Evolutionary conservation across 2,113 vertebrate genomes (phyloP), one percentile per base, ranked within the genome.

Genomic region (Phalacrocorax carbo): DNA sequence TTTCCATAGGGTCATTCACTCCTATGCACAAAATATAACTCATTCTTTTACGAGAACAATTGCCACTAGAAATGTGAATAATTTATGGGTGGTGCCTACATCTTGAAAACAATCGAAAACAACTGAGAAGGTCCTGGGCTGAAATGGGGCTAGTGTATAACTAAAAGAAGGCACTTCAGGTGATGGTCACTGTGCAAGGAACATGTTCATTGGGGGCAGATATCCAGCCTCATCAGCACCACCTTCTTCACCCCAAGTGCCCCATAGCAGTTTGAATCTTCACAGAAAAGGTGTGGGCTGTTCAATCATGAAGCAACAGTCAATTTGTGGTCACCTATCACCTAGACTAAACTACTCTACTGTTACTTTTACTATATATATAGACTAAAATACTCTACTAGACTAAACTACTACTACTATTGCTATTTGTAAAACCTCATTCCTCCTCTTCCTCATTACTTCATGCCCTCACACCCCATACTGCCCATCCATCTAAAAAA

Each of bases 21-120:
- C 49, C 40, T 44, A 36, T 25, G 48, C 71, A 52, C 77, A 94
- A 93, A 96, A 91, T 86, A 44, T 18, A 95, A 64, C 38, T 90
- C 64, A 81, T 92, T 92, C 42, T 94, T 94, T 82, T 79, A 86
- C 68, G 82, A 55, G 85, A 94, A 94, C 88, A 94, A 94, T 86
- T 88, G 60, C 55, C 48, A 92, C 73, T 90, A 64, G 64, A 86
- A 94, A 92, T 34, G 69, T 92, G 88, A 90, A 92, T 90, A 64
- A 92, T 90, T 86, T 68, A 78, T 38, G 71, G 82, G 86, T 94
- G 94, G 92, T 93, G 73, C 52, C 93, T 69, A 64, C 65, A 81
- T 6, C n/a, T 90, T 81, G 38, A 38, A 38, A 38, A 38, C 82
- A 71, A 27, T 83, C 72, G 69, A 92, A 88, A 90, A 81, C 60